Conservation (phyloP, 2,113 vertebrate species). For the Oreochromis niloticus region DNA sequence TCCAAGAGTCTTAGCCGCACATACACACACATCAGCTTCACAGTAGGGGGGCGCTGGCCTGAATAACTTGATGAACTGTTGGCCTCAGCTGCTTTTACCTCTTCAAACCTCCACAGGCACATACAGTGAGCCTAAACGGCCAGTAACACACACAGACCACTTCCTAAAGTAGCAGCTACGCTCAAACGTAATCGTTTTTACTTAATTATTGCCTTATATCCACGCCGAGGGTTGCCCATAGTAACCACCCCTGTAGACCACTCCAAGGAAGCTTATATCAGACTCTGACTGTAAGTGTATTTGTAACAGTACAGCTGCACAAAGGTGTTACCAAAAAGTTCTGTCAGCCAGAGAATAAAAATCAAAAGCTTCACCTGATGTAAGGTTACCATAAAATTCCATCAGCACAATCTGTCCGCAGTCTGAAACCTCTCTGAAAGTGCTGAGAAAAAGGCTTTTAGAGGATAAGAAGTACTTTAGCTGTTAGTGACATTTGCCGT, state of each 20-base stretch:
- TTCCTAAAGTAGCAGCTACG: neutral
- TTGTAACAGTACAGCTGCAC: neutral
- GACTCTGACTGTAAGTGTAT: neutral
- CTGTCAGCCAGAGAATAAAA: fast-evolving
- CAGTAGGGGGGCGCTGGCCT: neutral
- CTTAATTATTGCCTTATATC: neutral
- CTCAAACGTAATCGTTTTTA: neutral
- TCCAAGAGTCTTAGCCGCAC: conserved; percentile 67
- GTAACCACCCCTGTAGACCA: neutral
- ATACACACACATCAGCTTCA: conserved; percentile 3
- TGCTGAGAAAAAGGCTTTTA: neutral
- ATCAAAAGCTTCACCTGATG: neutral
- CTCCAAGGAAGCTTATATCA: fast-evolving
- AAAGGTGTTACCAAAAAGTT: neutral
- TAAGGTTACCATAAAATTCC: neutral
- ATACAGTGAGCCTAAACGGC: neutral
- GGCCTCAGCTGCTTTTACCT: neutral
- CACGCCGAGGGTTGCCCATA: neutral
- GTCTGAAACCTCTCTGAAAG: neutral
- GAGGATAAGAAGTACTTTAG: neutral
- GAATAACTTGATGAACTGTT: conserved; percentile 27
- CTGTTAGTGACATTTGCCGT: neutral
- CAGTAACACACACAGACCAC: neutral
- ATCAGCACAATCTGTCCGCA: fast-evolving
- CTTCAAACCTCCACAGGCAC: neutral